phyloP scores from a whole-genome alignment of 2,888 invertebrate genomes.

The Lepidochitona cinerea region DNA sequence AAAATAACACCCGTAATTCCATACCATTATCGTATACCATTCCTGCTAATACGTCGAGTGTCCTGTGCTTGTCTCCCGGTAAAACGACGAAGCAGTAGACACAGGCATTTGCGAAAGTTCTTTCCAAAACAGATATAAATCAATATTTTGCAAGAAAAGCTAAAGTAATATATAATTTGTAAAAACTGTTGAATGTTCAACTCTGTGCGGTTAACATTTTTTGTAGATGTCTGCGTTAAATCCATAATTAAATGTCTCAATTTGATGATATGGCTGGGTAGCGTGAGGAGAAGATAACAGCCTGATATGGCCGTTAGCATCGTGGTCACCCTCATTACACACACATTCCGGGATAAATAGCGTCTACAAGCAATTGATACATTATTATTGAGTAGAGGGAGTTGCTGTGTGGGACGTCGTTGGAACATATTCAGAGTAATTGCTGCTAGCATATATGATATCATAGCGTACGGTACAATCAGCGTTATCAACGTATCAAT shows the following conservation, averaged over 20 bases:
- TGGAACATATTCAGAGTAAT: slow-evolving; percentile 40
- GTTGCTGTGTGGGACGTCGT: slow-evolving; percentile 18
- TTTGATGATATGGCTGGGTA: slow-evolving; percentile 50
- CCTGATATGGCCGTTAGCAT: slow-evolving; percentile 53
- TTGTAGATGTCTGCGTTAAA: neutral
- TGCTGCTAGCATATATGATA: slow-evolving; percentile 43
- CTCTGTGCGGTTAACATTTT: neutral
- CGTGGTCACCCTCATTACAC: slow-evolving; percentile 46
- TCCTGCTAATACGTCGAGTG: too few relatives aligned
- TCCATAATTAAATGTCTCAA: slow-evolving; percentile 38
- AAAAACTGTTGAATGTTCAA: slow-evolving; percentile 36
- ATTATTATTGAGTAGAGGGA: neutral
- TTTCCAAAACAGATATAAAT: neutral
- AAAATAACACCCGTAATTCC: too few relatives aligned
- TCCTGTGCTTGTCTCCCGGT: too few relatives aligned
- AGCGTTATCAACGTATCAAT: slow-evolving; percentile 45
- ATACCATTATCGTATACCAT: too few relatives aligned
- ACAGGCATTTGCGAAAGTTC: neutral
- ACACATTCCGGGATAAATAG: slow-evolving; percentile 42
- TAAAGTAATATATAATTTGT: slow-evolving; percentile 45
- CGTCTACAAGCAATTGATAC: slow-evolving; percentile 12
- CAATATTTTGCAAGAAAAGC: slow-evolving; percentile 42
- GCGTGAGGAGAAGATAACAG: slow-evolving; percentile 47
- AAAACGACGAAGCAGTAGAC: neutral
- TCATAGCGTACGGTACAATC: slow-evolving; percentile 42